Evolutionary conservation across 2,797 vertebrate genomes (phyloP).

Genomic region (Peromyscus eremicus): DNA sequence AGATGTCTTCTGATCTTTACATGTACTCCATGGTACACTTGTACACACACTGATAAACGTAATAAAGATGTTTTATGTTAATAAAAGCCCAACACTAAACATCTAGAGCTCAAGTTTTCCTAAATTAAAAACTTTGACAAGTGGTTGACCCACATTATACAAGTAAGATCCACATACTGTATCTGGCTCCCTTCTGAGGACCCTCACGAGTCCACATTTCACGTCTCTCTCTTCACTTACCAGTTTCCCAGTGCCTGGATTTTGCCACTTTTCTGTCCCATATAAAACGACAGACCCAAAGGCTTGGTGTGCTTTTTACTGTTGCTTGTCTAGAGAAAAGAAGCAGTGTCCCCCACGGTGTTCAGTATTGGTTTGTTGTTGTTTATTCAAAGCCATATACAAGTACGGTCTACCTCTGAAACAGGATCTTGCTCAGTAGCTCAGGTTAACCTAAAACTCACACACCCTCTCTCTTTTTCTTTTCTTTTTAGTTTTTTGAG

Average conservation of each 20-base stretch:
- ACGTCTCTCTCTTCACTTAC: neutral
- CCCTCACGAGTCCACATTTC: neutral
- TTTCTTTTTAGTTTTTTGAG: neutral
- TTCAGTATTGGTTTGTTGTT: neutral
- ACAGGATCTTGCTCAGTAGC: neutral
- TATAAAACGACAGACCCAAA: neutral
- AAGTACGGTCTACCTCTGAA: neutral
- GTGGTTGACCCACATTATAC: neutral
- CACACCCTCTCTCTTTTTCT: neutral
- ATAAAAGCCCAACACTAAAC: neutral
- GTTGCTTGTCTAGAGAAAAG: neutral
- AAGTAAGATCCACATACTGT: neutral
- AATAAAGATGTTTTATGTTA: neutral
- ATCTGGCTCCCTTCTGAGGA: neutral
- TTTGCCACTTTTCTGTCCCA: neutral
- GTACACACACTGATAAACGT: neutral
- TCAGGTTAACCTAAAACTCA: neutral
- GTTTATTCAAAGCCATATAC: neutral
- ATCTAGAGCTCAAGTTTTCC: neutral
- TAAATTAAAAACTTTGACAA: neutral
- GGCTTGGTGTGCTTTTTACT: too few species aligned
- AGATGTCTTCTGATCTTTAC: neutral
- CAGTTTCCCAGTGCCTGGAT: neutral
- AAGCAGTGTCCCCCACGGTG: too few species aligned
- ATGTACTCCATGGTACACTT: neutral